Percentiles rank a stretch among this genome's conserved stretches.
Conservation (phyloP, 2,888 invertebrate species). For the Agrotis puta region DNA sequence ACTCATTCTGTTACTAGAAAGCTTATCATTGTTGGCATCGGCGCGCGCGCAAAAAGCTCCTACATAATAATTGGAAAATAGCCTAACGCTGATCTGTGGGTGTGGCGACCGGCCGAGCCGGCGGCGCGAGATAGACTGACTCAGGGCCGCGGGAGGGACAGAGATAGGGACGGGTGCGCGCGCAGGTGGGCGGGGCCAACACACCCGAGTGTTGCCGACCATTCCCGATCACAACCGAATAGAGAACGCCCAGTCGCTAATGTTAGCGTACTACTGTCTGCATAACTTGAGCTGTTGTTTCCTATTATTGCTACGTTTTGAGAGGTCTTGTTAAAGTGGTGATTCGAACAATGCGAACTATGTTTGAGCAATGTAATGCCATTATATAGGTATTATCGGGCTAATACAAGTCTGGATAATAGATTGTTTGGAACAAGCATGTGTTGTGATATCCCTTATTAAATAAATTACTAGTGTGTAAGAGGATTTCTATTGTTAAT, state of each 20-base stretch:
- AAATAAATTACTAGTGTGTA: conserved; percentile 62
- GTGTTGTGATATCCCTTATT: conserved; percentile 72
- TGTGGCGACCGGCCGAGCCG: conserved; percentile 76
- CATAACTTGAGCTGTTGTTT: conserved; percentile 74
- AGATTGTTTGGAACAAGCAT: conserved; percentile 71
- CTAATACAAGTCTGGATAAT: conserved; percentile 71
- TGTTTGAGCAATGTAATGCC: conserved; percentile 76
- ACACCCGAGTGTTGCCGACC: conserved; percentile 81
- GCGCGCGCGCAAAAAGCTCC: conserved; percentile 85
- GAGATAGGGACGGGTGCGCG: conserved; percentile 73
- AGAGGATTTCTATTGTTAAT: conserved; percentile 49
- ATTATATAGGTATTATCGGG: conserved; percentile 73
- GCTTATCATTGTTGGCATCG: conserved; percentile 84
- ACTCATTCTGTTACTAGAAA: conserved; percentile 79
- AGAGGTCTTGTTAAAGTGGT: conserved; percentile 69
- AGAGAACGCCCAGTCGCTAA: conserved; percentile 85
- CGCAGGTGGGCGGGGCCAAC: conserved; percentile 80
- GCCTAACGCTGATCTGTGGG: conserved; percentile 82
- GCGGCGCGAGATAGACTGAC: conserved; percentile 75
- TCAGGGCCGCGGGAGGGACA: conserved; percentile 65
- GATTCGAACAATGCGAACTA: conserved; percentile 75
- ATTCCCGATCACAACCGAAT: conserved; percentile 79
- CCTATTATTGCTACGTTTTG: conserved; percentile 36
- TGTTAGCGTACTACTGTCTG: conserved; percentile 73
- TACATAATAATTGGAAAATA: conserved; percentile 89